Evolutionary conservation across 2,113 vertebrate genomes (phyloP).

Genomic region (Xiphorhynchus elegans): DNA sequence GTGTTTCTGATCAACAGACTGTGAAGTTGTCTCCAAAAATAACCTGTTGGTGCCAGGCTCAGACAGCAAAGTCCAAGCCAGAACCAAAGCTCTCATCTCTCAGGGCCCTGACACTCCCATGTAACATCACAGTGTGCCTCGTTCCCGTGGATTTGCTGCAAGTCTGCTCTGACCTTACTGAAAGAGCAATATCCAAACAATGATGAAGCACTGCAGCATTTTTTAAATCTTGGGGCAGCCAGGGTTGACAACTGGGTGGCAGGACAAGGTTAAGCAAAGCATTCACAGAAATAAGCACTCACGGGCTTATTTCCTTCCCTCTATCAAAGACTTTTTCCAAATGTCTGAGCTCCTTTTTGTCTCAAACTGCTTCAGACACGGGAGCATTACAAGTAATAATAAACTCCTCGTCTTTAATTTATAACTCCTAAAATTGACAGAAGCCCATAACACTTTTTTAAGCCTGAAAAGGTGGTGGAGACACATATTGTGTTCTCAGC

Average conservation of each 20-base stretch:
- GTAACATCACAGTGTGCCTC: background rate
- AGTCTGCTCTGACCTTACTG: constrained; percentile 32
- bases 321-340: background rate
- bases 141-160: background rate
- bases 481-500: constrained; percentile 55
- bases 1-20: background rate
- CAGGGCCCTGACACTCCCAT: background rate
- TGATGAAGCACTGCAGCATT: constrained; percentile 14
- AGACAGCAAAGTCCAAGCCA: background rate
- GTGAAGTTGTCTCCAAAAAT: background rate
- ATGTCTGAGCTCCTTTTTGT: background rate
- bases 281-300: background rate
- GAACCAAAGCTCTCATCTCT: background rate
- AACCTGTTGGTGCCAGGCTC: background rate
- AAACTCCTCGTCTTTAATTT: constrained; percentile 48
- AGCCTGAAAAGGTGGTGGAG: constrained; percentile 60
- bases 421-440: constrained; percentile 45
- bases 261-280: constrained; percentile 9
- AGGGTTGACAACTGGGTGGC: background rate
- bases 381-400: constrained; percentile 31
- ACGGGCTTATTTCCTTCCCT: background rate
- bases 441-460: constrained; percentile 44
- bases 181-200: constrained; percentile 31
- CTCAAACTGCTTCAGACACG: constrained; percentile 4
- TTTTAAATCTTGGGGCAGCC: background rate